Conservation (phyloP, 1,140 invertebrate genomes). For the Micrasema longulum region DNA sequence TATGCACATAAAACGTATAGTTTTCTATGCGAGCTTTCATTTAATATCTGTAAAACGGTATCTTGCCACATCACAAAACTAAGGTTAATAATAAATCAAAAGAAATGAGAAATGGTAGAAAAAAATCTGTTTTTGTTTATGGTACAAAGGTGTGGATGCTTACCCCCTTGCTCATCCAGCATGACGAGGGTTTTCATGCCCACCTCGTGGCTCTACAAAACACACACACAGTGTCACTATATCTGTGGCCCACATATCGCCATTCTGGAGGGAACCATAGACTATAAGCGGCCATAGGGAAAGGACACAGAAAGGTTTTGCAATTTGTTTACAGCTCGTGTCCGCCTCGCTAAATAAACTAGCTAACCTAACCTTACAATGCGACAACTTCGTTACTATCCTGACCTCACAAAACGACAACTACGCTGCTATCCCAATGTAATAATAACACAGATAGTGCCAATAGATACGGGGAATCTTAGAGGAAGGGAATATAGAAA, state of each 20-base stretch:
- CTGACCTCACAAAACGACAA: too few species aligned
- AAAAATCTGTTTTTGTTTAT: constrained; percentile 43
- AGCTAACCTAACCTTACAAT: constrained; percentile 6
- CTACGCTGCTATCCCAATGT: too few species aligned
- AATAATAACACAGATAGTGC: neutral
- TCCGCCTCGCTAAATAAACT: neutral
- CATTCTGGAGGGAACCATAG: constrained; percentile 8
- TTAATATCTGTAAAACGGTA: too few species aligned
- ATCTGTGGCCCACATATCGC: constrained; percentile 24
- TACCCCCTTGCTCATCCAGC: constrained; percentile 96
- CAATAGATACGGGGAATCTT: too few species aligned
- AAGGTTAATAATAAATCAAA: constrained; percentile 15
- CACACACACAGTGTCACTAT: constrained; percentile 67
- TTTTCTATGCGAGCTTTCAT: too few species aligned
- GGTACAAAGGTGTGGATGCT: constrained; percentile 71
- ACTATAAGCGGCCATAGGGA: constrained; percentile 30
- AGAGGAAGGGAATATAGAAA: too few species aligned
- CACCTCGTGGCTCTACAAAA: constrained; percentile 92
- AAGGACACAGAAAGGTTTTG: constrained; percentile 19
- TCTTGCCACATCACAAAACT: constrained; percentile 6
- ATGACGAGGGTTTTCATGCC: constrained; percentile 94
- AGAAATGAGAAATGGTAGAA: constrained; percentile 23
- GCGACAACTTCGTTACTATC: neutral
- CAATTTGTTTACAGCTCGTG: constrained; percentile 11
- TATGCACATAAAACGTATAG: too few species aligned